Evolutionary conservation across 2,888 invertebrate species (phyloP).

Genomic region (Lydus trimaculatus): DNA sequence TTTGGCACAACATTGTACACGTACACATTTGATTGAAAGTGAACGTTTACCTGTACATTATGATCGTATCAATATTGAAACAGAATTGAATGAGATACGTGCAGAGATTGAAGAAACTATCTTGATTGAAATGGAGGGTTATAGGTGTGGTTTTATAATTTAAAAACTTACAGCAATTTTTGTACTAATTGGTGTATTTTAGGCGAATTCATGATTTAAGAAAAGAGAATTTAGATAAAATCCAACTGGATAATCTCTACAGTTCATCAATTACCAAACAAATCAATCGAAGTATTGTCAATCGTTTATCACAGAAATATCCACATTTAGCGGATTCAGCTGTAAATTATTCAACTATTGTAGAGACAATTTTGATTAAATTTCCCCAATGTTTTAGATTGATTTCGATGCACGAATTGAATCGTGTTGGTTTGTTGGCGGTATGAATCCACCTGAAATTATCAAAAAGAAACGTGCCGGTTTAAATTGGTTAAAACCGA

Average conservation of each 20-base stretch:
- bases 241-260: slow-evolving; percentile 59
- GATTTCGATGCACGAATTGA: slow-evolving; percentile 82
- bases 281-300: slow-evolving; percentile 73
- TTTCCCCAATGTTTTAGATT: slow-evolving; percentile 61
- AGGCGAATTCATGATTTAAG: slow-evolving; percentile 50
- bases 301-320: slow-evolving; percentile 66
- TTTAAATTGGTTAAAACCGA: slow-evolving; percentile 58
- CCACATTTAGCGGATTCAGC: slow-evolving; percentile 70
- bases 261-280: slow-evolving; percentile 68
- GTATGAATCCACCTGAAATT: slow-evolving; percentile 66
- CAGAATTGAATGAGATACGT: slow-evolving; percentile 64
- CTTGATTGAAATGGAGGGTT: slow-evolving; percentile 66
- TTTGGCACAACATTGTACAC: slow-evolving; percentile 77
- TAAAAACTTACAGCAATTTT: no score
- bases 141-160: slow-evolving; percentile 61
- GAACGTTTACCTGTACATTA: slow-evolving; percentile 70
- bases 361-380: not conserved
- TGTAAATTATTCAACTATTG: slow-evolving; percentile 61
- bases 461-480: slow-evolving; percentile 56
- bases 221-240: slow-evolving; percentile 45
- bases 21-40: slow-evolving; percentile 72
- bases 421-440: slow-evolving; percentile 87
- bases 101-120: slow-evolving; percentile 70
- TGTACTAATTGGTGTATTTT: slow-evolving; percentile 31
- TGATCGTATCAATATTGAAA: slow-evolving; percentile 54